Base-by-base conservation (phyloP, 2,113 vertebrate species). In the Leucosticte australis region DNA sequence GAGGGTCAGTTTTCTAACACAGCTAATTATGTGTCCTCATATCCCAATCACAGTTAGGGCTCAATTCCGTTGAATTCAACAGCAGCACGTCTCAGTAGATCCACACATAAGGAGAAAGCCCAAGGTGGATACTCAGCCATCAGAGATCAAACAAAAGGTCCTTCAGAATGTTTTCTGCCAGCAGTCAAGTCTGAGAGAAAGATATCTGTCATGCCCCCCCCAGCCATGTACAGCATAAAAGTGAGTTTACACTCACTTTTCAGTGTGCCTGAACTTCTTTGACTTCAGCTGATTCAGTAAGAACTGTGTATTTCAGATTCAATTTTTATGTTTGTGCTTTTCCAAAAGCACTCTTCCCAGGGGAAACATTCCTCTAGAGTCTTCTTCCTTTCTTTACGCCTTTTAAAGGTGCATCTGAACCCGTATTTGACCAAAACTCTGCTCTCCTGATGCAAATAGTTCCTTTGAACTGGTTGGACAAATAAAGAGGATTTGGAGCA, bases 1-100 rank as follows among this genome's bases (percentile, higher is more conserved):
- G 94, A 98, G 96, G 95, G 94, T 95, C 87, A 96, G 92, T 97
- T 94, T 96, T 86, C 93, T 68, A 95, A 84, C 87, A 96, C 84
- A 92, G 92, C 89, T 96, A 96, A 94, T 96, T 94, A 83, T 59
- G 82, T 90, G 92, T 92, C 88, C 83, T 96, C 65, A 71, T 95
- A 92, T 89, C 74, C 83, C 90, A 92, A 77, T 96, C 95, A 93
- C 65, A 84, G 88, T 82, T 83, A 93, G 56, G 64, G 83, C 80
- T 95, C 88, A 81, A 79, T 96, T 95, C 86, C 4, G 0, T 27
- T 92, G 92, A 83, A 92, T 93, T 90, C 86, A 90, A 78, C 57
- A 83, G 60, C 88, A 78, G 65, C 76, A 90, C 7, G 1, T 56
- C 87, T 91, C 73, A 59, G 33, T 50, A 90, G 68, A 93, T 89